Percentiles rank a stretch among this genome's conserved stretches.
These are phyloP conservation scores for Drosophila arizonae DNA, from an alignment of 1,140 invertebrate species.

Conservation along the genomic window DNA sequence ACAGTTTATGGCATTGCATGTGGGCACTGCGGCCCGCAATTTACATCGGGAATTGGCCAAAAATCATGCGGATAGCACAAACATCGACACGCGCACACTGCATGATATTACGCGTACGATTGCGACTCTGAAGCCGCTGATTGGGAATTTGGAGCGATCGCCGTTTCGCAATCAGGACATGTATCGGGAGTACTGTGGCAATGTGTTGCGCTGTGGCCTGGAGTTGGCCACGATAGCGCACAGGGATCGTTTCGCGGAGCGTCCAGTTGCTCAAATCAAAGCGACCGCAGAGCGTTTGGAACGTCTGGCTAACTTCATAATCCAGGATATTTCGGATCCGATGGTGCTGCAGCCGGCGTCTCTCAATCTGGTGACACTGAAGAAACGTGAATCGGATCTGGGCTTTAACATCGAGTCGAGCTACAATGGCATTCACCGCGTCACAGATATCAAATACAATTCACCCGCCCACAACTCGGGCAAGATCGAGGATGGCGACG, in stretches of 20 bases:
- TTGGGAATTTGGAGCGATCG: conserved; percentile 93
- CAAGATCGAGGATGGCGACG: conserved; percentile 96
- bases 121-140: conserved; percentile 91
- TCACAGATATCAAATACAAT: conserved; percentile 93
- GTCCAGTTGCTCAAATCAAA: conserved; percentile 87
- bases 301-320: conserved; percentile 92
- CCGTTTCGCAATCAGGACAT: conserved; percentile 79
- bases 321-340: conserved; percentile 93
- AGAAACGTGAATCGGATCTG: conserved; percentile 90
- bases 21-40: conserved; percentile 92
- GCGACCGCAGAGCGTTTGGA: conserved; percentile 88
- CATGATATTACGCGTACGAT: conserved; percentile 93
- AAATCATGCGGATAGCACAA: conserved; percentile 85
- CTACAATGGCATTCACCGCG: conserved; percentile 90
- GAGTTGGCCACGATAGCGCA: conserved; percentile 94
- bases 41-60: conserved; percentile 87
- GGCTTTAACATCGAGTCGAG: conserved; percentile 94
- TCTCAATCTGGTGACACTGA: conserved; percentile 92
- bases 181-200: conserved; percentile 79
- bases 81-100: conserved; percentile 91
- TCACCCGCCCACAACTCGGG: conserved; percentile 93
- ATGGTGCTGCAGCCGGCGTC: conserved; percentile 94
- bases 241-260: conserved; percentile 92
- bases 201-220: conserved; percentile 90
- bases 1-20: conserved; percentile 91